Percentiles rank a stretch among this genome's conserved stretches.
phyloP scores from a whole-genome alignment of 2,797 vertebrate genomes.

The Schizopygopsis pylzovi region DNA sequence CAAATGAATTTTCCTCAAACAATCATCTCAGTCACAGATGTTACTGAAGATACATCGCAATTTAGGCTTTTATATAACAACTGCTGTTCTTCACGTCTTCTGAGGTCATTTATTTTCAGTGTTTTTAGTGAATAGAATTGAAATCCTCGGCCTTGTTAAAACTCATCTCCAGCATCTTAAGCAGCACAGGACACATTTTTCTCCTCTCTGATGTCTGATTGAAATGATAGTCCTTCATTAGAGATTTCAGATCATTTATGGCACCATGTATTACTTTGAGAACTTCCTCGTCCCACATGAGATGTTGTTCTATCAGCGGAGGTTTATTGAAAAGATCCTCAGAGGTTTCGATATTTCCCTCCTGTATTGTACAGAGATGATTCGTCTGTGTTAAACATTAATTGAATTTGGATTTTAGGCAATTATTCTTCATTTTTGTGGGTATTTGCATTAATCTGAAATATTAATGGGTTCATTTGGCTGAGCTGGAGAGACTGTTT shows the following conservation, averaged over 20 bases:
- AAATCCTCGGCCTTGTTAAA: background rate
- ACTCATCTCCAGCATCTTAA: background rate
- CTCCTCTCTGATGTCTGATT: background rate
- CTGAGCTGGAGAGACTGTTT: constrained; percentile 63
- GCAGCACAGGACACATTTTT: background rate
- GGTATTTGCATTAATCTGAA: constrained; percentile 78
- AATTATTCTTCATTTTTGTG: constrained; percentile 78
- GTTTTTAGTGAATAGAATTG: background rate
- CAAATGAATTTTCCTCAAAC: constrained; percentile 3
- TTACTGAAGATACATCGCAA: background rate
- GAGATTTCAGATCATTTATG: background rate
- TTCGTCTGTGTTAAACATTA: constrained; percentile 73
- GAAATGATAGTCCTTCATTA: background rate
- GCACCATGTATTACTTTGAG: background rate
- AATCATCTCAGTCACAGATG: constrained; percentile 13
- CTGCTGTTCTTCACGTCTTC: background rate
- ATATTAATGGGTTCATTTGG: constrained; percentile 76
- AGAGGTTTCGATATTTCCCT: constrained; percentile 31
- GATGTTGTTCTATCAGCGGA: constrained; percentile 25
- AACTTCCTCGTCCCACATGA: constrained; percentile 18
- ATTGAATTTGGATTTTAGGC: constrained; percentile 77
- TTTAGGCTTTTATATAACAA: background rate
- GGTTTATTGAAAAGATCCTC: constrained; percentile 41
- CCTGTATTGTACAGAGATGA: constrained; percentile 38
- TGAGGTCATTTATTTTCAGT: background rate